Percentiles rank a stretch among this genome's conserved stretches.
phyloP scores from a whole-genome alignment of 2,797 vertebrate genomes.

The Echeneis naucrates region DNA sequence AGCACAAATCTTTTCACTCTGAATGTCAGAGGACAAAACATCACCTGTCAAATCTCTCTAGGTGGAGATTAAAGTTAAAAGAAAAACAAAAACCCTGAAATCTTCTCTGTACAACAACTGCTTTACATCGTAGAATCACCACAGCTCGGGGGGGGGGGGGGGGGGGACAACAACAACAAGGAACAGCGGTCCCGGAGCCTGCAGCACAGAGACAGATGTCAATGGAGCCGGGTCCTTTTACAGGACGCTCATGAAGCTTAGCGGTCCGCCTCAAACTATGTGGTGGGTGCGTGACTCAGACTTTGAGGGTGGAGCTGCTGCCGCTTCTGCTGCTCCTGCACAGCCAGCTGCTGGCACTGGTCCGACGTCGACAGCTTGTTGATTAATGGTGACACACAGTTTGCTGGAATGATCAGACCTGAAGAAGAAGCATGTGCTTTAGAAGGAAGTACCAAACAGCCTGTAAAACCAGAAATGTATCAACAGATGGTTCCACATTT shows the following conservation, averaged over 20 bases:
- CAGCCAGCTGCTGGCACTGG: conserved; percentile 97
- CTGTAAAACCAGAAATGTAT: not conserved
- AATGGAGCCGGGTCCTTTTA: conserved; percentile 41
- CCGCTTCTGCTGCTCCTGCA: conserved; percentile 97
- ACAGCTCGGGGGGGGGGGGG: conserved; percentile 23
- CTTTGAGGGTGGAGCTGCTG: conserved; percentile 99
- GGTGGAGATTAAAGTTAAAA: conserved; percentile 87
- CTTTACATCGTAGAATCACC: conserved; percentile 43
- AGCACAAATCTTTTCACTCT: conserved; percentile 68
- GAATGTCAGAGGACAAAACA: conserved; percentile 80
- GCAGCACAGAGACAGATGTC: conserved; percentile 52
- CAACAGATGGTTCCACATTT: not conserved
- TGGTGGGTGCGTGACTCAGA: conserved; percentile 89
- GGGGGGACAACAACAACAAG: conserved; percentile 39
- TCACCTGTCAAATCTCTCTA: conserved; percentile 66
- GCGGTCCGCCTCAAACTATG: conserved; percentile 73
- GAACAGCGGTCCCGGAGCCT: conserved; percentile 49
- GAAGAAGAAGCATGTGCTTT: conserved; percentile 14
- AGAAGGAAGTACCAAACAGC: not conserved
- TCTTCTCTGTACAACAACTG: conserved; percentile 72
- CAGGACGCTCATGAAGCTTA: not conserved
- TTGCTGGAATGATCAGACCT: conserved; percentile 99
- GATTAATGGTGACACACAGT: conserved; percentile 92
- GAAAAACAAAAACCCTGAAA: conserved; percentile 86
- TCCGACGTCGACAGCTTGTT: conserved; percentile 97